Base-by-base conservation (phyloP, 2,113 vertebrate genomes). In the Caretta caretta region DNA sequence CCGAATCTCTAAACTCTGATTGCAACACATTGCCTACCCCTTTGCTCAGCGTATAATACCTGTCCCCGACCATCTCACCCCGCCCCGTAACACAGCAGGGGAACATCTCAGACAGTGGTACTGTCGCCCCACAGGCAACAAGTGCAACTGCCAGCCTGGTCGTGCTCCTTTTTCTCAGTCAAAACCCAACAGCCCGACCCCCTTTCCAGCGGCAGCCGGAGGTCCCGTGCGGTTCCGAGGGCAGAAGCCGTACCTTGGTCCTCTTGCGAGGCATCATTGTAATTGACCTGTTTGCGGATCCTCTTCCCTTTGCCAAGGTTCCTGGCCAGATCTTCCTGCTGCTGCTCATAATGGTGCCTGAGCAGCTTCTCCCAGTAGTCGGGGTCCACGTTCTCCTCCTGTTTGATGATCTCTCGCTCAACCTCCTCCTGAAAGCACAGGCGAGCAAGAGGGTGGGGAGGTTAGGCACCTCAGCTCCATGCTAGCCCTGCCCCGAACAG, bases 281-380 rank as follows among this genome's bases (percentile, higher is more conserved):
- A 99, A 99, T 99, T 99, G 98, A 99, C 99, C 97, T 99, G 99
- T 97, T 99, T 99, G 65, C 99, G 99, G 96, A 99, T 98, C 31
- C 99, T 98, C 96, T 99, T 99, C 94, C 99, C 99, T 90, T 99
- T 99, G 86, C 99, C 99, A 87, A 99, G 97, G 96, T 99, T 99
- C 29, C 99, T 98, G 31, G 99, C 99, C 97, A 99, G 98, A 81
- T 99, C 99, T 83, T 99, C 99, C 97, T 99, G 99, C 97, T 99
- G 99, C 98, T 99, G 99, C 97, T 99, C 99, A 0, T 99, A 99
- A 96, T 99, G 99, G 96, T 99, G 99, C 9, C 99, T 97, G 8
- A 99, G 98, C 87, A 99, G 99, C 97, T 99, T 99, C 97, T 99
- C 99, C 99, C 99, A 99, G 96, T 99, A 99, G 97, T 99, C 99